These are phyloP conservation scores for Orchestes rusci DNA, from an alignment of 2,888 invertebrate genomes.

Conservation along the genomic window DNA sequence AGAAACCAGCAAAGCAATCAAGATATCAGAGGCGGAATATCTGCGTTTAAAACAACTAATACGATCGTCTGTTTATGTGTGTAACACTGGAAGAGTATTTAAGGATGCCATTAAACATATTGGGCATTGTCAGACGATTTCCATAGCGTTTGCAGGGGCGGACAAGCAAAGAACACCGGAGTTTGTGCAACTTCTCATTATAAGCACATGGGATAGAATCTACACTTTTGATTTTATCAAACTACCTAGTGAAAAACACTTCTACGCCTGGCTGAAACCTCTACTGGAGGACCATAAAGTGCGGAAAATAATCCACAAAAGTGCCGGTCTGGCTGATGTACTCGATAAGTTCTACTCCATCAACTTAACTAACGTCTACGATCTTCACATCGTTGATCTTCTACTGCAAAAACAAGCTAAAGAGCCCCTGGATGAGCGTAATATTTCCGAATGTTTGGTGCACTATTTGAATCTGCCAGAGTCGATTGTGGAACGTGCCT, in stretches of 20 bases:
- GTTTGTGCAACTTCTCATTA: slow-evolving; percentile 20
- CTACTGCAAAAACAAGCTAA: slow-evolving; percentile 26
- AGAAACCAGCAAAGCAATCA: slow-evolving; percentile 18
- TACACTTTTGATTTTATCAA: slow-evolving; percentile 29
- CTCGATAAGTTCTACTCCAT: slow-evolving; percentile 26
- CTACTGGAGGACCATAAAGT: no score
- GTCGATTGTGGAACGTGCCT: slow-evolving; percentile 23
- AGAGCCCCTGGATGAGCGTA: slow-evolving; percentile 13
- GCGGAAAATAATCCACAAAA: slow-evolving; percentile 29
- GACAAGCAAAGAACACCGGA: slow-evolving; percentile 23
- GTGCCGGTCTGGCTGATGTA: slow-evolving; percentile 27
- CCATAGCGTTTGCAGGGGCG: slow-evolving; percentile 25
- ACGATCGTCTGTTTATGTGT: slow-evolving; percentile 23
- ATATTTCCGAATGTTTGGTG: slow-evolving; percentile 27
- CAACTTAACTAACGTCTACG: slow-evolving; percentile 27
- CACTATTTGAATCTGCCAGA: slow-evolving; percentile 28
- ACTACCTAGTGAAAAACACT: no score
- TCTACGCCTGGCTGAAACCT: no score
- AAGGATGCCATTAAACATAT: slow-evolving; percentile 27
- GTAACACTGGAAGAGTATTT: slow-evolving; percentile 27
- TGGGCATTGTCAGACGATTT: slow-evolving; percentile 26
- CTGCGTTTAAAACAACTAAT: slow-evolving; percentile 26
- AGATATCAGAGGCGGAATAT: slow-evolving; percentile 28
- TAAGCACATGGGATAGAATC: slow-evolving; percentile 28
- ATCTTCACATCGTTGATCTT: slow-evolving; percentile 29